Evolutionary conservation across 2,797 vertebrate species (phyloP).

Genomic region (Tokudaia muenninki): DNA sequence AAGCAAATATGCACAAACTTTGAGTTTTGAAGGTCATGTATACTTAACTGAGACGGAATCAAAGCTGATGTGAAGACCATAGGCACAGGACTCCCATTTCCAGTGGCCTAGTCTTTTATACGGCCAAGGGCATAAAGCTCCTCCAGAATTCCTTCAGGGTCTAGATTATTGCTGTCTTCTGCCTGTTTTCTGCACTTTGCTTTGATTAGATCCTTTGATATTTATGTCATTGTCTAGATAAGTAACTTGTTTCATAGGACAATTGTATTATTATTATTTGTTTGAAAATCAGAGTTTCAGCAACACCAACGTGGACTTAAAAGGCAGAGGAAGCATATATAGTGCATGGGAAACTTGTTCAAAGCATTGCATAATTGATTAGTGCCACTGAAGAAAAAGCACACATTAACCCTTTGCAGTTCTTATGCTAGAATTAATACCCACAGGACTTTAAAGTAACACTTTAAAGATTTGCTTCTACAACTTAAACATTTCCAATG

Average conservation of each 20-base stretch:
- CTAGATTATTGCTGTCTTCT: background rate
- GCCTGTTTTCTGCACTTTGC: slow-evolving; percentile 14
- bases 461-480: background rate
- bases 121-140: background rate
- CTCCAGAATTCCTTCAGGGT: background rate
- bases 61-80: background rate
- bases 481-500: background rate
- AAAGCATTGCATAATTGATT: background rate
- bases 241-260: background rate
- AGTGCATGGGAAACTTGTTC: background rate
- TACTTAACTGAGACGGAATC: background rate
- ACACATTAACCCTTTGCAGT: background rate
- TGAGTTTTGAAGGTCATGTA: slow-evolving; percentile 15
- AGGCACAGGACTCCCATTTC: background rate
- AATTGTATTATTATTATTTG: background rate
- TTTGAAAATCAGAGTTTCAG: background rate
- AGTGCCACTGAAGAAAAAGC: background rate
- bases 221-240: slow-evolving; percentile 29
- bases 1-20: background rate
- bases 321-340: background rate
- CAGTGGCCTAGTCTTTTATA: background rate
- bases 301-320: slow-evolving; percentile 45
- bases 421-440: slow-evolving; percentile 5
- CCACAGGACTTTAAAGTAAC: slow-evolving; percentile 23
- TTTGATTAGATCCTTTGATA: background rate